A percentile compares a stretch with the other conserved stretches of the same genome.
These are phyloP conservation scores for Polyommatus icarus DNA, from an alignment of 2,888 invertebrate genomes.

Conservation along the genomic window DNA sequence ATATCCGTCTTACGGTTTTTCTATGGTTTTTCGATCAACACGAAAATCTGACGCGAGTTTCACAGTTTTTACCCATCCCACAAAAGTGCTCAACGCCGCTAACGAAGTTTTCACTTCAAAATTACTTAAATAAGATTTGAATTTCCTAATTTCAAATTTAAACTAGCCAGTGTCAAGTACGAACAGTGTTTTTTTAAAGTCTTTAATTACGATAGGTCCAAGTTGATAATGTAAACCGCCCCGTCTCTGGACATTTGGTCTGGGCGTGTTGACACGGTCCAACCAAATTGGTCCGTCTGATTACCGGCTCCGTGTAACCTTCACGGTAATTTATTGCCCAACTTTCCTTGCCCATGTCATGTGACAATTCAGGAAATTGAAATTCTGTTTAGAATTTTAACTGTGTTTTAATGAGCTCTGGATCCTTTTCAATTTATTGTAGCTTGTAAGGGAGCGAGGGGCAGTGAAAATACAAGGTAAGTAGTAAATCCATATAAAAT, in stretches of 20 bases:
- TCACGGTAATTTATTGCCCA: conserved; percentile 42
- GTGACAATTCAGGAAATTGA: conserved; percentile 31
- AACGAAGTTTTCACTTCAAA: too few relatives aligned
- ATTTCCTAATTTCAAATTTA: too few relatives aligned
- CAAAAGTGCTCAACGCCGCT: too few relatives aligned
- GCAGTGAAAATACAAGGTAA: not conserved
- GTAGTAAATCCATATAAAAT: too few relatives aligned
- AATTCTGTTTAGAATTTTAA: conserved; percentile 30
- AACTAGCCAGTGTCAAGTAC: not conserved
- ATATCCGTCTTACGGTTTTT: too few relatives aligned
- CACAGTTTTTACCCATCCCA: too few relatives aligned
- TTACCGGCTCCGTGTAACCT: conserved; percentile 40
- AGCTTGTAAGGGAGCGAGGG: not conserved
- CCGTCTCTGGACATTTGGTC: conserved; percentile 30
- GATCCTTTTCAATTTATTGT: not conserved
- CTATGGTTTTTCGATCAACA: too few relatives aligned
- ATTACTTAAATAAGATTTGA: too few relatives aligned
- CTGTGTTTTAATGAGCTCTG: not conserved
- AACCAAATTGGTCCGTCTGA: conserved; percentile 43
- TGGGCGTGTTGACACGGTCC: conserved; percentile 42
- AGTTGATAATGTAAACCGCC: conserved; percentile 25
- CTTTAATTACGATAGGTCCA: conserved; percentile 10
- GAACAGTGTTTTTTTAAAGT: not conserved
- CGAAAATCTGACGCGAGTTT: too few relatives aligned
- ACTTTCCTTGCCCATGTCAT: conserved; percentile 37